Evolutionary conservation across 1,140 invertebrate species (phyloP).

Genomic region (Trichonephila inaurata): DNA sequence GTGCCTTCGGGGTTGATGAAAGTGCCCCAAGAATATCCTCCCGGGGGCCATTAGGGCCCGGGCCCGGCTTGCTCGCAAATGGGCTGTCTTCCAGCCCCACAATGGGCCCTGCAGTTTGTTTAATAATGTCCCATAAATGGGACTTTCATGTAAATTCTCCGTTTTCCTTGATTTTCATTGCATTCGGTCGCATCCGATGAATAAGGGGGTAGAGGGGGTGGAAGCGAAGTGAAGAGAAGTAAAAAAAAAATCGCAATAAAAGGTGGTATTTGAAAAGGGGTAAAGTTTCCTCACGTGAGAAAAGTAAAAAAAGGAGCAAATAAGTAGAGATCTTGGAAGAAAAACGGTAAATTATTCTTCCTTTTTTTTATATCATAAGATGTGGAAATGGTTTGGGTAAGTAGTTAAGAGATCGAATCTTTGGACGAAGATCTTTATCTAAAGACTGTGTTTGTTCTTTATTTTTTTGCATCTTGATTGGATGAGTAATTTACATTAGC

Average conservation of each 20-base stretch:
- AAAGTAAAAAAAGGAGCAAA: not conserved
- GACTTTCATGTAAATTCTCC: slow-evolving; percentile 67
- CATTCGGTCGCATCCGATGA: slow-evolving; percentile 43
- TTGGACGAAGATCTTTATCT: not conserved
- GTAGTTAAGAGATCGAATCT: not conserved
- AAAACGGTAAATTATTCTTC: slow-evolving; percentile 30
- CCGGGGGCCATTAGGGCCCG: slow-evolving; percentile 63
- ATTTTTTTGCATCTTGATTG: not conserved
- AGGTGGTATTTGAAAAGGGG: slow-evolving; percentile 30
- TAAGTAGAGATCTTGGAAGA: slow-evolving; percentile 13
- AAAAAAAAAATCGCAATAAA: slow-evolving; percentile 44
- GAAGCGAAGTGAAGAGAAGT: not conserved
- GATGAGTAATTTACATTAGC: slow-evolving; percentile 1
- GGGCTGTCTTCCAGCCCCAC: slow-evolving; percentile 52
- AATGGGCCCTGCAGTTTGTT: slow-evolving; percentile 72
- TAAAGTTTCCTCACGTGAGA: not conserved
- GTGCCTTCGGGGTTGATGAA: slow-evolving; percentile 70
- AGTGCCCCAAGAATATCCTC: slow-evolving; percentile 68
- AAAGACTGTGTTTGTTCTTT: not conserved
- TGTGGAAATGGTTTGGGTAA: slow-evolving; percentile 13
- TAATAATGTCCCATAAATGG: slow-evolving; percentile 72
- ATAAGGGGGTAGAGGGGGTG: not conserved
- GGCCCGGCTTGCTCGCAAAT: slow-evolving; percentile 20
- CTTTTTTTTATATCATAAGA: not conserved
- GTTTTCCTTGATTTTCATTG: slow-evolving; percentile 55